Percentiles rank a stretch among this genome's conserved stretches.
Conservation (phyloP, 2,113 vertebrate genomes). For the Ondatra zibethicus region DNA sequence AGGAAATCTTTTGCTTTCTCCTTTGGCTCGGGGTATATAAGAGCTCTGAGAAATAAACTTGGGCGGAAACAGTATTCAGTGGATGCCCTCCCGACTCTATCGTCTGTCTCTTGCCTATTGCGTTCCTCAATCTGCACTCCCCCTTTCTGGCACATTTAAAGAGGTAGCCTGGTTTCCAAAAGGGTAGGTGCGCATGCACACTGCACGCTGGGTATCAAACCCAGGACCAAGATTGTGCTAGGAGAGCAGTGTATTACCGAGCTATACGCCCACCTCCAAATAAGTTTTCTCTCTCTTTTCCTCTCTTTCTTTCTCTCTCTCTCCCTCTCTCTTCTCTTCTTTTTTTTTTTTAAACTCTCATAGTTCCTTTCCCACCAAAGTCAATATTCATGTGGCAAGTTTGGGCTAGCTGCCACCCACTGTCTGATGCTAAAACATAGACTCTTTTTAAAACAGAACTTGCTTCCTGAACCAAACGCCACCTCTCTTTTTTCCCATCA, state of each 20-base stretch:
- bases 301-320: background rate
- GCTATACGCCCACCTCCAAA: background rate
- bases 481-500: background rate
- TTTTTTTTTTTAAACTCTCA: background rate
- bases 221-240: background rate
- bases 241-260: background rate
- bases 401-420: background rate
- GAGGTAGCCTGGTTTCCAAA: too few species aligned
- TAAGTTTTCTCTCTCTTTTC: background rate
- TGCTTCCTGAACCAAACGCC: background rate
- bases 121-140: too few species aligned
- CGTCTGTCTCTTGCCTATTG: too few species aligned
- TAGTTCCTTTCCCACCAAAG: conserved; percentile 5
- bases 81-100: too few species aligned
- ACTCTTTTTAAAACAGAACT: background rate
- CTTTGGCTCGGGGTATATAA: too few species aligned
- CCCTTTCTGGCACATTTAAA: background rate
- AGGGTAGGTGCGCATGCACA: background rate
- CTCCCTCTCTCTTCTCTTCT: rapidly evolving
- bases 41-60: too few species aligned
- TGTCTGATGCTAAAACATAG: background rate
- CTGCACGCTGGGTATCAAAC: background rate
- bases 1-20: too few species aligned
- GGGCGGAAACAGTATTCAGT: too few species aligned
- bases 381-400: background rate